Conservation (phyloP, 2,888 invertebrate genomes). For the Ennomos fuscantarius region DNA sequence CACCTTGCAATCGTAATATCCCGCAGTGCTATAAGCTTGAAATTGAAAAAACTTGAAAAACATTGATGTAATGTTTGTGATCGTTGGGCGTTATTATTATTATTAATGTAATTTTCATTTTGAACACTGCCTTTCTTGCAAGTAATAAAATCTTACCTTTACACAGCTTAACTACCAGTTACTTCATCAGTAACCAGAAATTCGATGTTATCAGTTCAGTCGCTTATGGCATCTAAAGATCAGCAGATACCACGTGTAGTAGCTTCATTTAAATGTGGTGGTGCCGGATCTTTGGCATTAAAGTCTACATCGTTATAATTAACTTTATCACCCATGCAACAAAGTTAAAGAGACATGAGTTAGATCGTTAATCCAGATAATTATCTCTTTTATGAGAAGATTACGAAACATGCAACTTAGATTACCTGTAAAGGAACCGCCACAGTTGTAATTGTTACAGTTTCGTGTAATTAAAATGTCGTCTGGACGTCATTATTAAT, state of each 20-base stretch:
- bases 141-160: no score
- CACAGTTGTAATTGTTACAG: background rate
- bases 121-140: no score
- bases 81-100: no score
- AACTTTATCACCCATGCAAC: constrained; percentile 15
- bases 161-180: constrained; percentile 2
- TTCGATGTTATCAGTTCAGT: constrained; percentile 22
- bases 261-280: constrained; percentile 24
- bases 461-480: background rate
- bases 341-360: constrained; percentile 17
- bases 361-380: constrained; percentile 18
- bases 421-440: constrained; percentile 23
- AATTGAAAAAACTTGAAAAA: no score
- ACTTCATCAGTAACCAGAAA: constrained; percentile 24
- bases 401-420: constrained; percentile 26
- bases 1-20: constrained; percentile 31
- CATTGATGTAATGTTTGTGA: no score
- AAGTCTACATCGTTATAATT: constrained; percentile 26
- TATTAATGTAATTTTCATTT: no score
- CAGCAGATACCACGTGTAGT: constrained; percentile 17
- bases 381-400: constrained; percentile 19
- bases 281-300: constrained; percentile 25
- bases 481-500: no score
- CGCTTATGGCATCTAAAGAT: constrained; percentile 25
- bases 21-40: background rate